These are phyloP conservation scores for Abramis brama DNA, from an alignment of 2,113 vertebrate genomes.

Conservation along the genomic window DNA sequence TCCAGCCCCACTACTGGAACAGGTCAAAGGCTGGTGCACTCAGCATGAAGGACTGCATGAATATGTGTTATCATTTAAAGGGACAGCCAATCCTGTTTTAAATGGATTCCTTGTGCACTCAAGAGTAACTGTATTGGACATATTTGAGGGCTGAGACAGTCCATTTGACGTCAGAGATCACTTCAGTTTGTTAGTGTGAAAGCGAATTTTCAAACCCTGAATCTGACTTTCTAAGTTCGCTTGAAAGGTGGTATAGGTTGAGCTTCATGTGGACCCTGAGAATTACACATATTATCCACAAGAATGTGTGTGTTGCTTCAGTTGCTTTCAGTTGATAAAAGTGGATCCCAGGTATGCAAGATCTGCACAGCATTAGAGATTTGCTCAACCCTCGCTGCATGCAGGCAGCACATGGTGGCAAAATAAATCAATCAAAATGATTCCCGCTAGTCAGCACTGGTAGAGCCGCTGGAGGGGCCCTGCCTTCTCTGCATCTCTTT, in stretches of 20 bases:
- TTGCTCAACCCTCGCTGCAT: conserved; percentile 16
- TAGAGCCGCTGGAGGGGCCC: conserved; percentile 31
- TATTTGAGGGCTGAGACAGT: not conserved
- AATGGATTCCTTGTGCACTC: conserved; percentile 14
- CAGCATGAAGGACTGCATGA: conserved; percentile 38
- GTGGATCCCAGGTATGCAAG: conserved; percentile 49
- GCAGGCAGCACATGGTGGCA: conserved; percentile 42
- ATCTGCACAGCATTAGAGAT: conserved; percentile 24
- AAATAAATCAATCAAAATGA: conserved; percentile 55
- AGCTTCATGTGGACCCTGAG: not conserved
- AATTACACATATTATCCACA: not conserved
- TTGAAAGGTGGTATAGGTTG: not conserved
- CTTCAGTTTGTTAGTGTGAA: conserved; percentile 2
- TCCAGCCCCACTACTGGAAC: conserved; percentile 18
- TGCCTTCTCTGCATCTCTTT: conserved; percentile 25
- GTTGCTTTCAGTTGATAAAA: conserved; percentile 31
- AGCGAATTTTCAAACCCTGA: not conserved
- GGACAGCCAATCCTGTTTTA: conserved; percentile 17
- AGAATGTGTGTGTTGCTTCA: not conserved
- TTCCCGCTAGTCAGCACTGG: conserved; percentile 38
- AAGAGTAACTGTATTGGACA: conserved; percentile 13
- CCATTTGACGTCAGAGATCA: not conserved
- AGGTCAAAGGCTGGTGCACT: conserved; percentile 26
- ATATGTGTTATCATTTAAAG: conserved; percentile 40
- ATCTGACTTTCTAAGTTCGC: not conserved